Evolutionary conservation across 1,140 invertebrate species (phyloP), one percentile per base, ranked within the genome.

Genomic region (Lepidurus apus): DNA sequence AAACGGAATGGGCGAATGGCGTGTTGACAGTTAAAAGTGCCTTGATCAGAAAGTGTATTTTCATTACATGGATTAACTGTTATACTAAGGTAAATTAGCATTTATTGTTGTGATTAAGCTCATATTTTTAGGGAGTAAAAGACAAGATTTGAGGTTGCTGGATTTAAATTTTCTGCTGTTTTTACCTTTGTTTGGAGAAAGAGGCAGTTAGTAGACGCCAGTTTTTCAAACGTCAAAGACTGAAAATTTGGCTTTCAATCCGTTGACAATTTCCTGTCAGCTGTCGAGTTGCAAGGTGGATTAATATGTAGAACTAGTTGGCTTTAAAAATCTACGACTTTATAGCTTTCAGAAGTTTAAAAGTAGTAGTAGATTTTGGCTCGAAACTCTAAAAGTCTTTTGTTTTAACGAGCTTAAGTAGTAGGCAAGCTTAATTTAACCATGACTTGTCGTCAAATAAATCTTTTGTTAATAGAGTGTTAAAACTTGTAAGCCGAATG

Each of bases 21-120:
- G 53, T 65, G 53, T 65, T 65, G 53, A 65, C 53, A 65, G 53
- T 65, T 65, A 65, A 65, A 65, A 65, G 13, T 65, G 53, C 53
- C 21, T 7, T 65, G 21, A 65, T 21, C 17, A 11, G 7, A 65
- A 65, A 65, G 53, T 65, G 53, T 7, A 65, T 65, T 34, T 65
- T n/a, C 53, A 13, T 13, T 21, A 65, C 53, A 65, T 65, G 53
- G 53, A 65, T 21, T 65, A 65, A 65, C 53, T n/a, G 21, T n/a
- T 65, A 21, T 13, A 7, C 17, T 65, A 65, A 65, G 53, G 53
- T 65, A 65, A 65, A 21, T 13, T n/a, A 65, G 53, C 0, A 7
- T 21, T 65, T 65, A 7, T 17, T 9, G 0, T 6, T n/a, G 21
- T 17, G 1, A n/a, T 65, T 65, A 13, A 65, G 17, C 21, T 65